Base-by-base conservation (phyloP, 1,140 invertebrate species). In the Mesaphorura yosii region DNA sequence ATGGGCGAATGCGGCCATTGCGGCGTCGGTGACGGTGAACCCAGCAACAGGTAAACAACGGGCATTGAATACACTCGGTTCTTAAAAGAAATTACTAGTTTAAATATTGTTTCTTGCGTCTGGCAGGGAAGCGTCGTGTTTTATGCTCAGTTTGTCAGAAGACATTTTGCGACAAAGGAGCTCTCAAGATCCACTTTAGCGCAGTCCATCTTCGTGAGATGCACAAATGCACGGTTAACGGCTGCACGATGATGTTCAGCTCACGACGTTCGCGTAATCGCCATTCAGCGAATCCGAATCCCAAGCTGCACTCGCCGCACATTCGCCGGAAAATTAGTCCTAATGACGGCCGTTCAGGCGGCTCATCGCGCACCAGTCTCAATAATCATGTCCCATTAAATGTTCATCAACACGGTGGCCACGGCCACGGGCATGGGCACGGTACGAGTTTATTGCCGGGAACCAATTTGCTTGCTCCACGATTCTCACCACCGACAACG, bases 241-340 rank as follows among this genome's bases (percentile, higher is more conserved):
- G 95, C 0, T 99, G 95, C 72, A 96, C 88, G 67, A 98, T 97
- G 89, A 95, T 96, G 88, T 98, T 99, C 68, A 96, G 91, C 68
- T 62, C 60, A 10, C 76, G 94, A 57, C 75, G 95, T 53, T 48
- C 46, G 15, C 5, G 46, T 6, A 48, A 48, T 22, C 25, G 46
- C 5, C 95, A 98, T 69, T 92, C 87, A 68, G 91, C 93, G 6
- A 98, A 98, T 71, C 93, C 92, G 0, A 98, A 99, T 73, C 94
- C 95, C 0, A 98, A 98, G 69, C 73, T 98, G 4, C 95, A 99
- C 71, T 95, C 88, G 6, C 91, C 92, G 1, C 91, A 96, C 67
- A 66, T 91, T 51, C 73, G 90, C 38, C 72, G 90, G 62, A 92
- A 93, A 73, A 90, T 93, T 60, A 89, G 88, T 53, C 87, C 89